Evolutionary conservation across 2,113 vertebrate genomes (phyloP).

Genomic region (Thomomys bottae): DNA sequence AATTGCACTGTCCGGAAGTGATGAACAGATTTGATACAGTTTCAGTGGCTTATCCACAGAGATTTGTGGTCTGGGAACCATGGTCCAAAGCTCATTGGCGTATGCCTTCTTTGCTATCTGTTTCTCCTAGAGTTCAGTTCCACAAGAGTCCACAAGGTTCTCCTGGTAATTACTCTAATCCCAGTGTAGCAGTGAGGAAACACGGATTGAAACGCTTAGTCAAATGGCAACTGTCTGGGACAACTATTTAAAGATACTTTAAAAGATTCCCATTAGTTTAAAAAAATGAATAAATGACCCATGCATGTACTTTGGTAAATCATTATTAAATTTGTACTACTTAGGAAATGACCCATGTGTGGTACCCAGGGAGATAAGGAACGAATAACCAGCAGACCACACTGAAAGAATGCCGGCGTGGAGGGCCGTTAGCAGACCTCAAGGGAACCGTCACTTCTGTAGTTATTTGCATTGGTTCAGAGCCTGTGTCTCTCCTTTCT

Average conservation of each 20-base stretch:
- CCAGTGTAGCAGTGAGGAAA: background rate
- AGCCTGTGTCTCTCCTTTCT: background rate
- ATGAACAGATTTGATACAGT: background rate
- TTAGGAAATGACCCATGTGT: background rate
- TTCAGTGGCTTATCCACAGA: background rate
- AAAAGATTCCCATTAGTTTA: too few species aligned
- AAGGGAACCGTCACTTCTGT: too few species aligned
- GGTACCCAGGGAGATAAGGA: background rate
- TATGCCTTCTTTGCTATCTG: background rate
- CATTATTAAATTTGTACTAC: background rate
- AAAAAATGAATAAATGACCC: background rate
- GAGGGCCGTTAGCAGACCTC: background rate
- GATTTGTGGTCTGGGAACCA: background rate
- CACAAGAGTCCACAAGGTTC: too few species aligned
- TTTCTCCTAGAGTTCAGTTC: background rate
- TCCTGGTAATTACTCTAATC: too few species aligned
- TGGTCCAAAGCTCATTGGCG: background rate
- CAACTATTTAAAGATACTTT: too few species aligned
- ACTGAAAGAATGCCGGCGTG: background rate
- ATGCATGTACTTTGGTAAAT: constrained; percentile 8
- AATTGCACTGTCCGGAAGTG: background rate
- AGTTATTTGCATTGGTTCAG: background rate
- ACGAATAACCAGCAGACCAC: background rate
- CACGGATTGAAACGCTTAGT: background rate
- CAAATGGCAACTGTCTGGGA: too few species aligned